Conservation (phyloP, 2,113 vertebrate genomes). For the Platycercus adscitus region DNA sequence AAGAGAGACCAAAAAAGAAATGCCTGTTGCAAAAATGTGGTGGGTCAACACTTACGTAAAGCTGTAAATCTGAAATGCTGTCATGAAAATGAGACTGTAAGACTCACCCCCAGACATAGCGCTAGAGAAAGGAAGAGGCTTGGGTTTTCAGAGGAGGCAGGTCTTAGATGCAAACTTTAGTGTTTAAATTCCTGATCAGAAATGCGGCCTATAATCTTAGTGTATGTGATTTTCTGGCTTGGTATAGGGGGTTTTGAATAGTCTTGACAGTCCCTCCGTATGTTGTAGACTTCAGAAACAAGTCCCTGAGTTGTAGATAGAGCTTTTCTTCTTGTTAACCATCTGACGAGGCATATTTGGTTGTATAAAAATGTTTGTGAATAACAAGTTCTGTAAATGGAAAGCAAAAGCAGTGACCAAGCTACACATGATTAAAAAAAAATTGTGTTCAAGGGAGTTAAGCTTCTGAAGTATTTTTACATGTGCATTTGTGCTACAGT, state of each 20-base stretch:
- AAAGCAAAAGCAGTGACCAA: not conserved
- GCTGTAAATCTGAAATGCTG: not conserved
- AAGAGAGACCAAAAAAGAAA: not conserved
- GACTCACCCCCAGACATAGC: not conserved
- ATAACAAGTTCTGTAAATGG: not conserved
- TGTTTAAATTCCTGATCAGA: not conserved
- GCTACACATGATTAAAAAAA: not conserved
- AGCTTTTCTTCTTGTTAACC: not conserved
- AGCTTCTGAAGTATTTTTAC: slow-evolving; percentile 24
- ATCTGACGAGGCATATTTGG: not conserved
- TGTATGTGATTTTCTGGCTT: not conserved
- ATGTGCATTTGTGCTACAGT: not conserved
- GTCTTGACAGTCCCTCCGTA: not conserved
- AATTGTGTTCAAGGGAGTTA: not conserved
- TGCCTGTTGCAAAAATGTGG: not conserved
- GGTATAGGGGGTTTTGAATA: not conserved
- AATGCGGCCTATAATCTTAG: not conserved
- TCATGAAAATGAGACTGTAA: not conserved
- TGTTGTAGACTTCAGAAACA: not conserved
- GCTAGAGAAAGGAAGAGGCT: not conserved
- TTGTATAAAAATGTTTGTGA: not conserved
- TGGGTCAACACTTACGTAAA: not conserved
- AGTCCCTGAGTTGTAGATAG: not conserved
- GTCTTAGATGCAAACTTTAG: not conserved
- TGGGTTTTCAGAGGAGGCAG: not conserved